phyloP scores from a whole-genome alignment of 2,113 vertebrate species.

The Xenopus borealis region DNA sequence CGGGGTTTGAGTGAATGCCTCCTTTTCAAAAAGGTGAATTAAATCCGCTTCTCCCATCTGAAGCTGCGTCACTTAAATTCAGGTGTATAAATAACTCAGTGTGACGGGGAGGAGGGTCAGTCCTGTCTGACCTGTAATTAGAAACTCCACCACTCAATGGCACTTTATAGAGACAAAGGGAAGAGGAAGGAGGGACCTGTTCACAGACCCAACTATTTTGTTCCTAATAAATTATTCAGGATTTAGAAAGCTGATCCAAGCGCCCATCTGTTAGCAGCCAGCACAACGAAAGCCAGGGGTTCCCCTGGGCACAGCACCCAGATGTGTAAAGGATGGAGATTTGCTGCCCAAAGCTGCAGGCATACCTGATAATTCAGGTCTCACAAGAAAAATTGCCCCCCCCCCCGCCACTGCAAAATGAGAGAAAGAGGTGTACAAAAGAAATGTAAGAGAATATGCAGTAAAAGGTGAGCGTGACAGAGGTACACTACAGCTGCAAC shows the following conservation, averaged over 20 bases:
- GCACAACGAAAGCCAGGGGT: conserved; percentile 50
- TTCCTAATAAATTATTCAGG: conserved; percentile 70
- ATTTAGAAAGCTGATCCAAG: conserved; percentile 58
- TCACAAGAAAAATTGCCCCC: background rate
- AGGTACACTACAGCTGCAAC: no score
- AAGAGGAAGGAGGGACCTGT: conserved; percentile 53
- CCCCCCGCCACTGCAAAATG: no score
- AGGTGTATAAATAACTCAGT: conserved; percentile 63
- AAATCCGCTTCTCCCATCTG: conserved; percentile 55
- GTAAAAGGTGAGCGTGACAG: no score
- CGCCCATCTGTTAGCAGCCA: conserved; percentile 53
- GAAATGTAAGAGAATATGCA: no score
- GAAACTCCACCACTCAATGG: conserved; percentile 68
- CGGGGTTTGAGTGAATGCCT: conserved; percentile 54
- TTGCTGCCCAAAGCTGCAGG: conserved; percentile 32
- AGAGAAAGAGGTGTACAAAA: no score
- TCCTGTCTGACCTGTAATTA: conserved; percentile 73
- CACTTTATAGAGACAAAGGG: conserved; percentile 55
- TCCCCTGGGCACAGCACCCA: conserved; percentile 46
- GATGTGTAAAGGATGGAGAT: conserved; percentile 28
- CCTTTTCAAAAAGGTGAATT: conserved; percentile 52
- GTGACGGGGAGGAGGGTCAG: conserved; percentile 54
- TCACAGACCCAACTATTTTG: conserved; percentile 64
- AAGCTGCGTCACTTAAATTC: conserved; percentile 62
- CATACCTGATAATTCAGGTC: conserved; percentile 13